These are phyloP conservation scores for Melanotus villosus DNA, from an alignment of 2,888 invertebrate species.

Conservation along the genomic window DNA sequence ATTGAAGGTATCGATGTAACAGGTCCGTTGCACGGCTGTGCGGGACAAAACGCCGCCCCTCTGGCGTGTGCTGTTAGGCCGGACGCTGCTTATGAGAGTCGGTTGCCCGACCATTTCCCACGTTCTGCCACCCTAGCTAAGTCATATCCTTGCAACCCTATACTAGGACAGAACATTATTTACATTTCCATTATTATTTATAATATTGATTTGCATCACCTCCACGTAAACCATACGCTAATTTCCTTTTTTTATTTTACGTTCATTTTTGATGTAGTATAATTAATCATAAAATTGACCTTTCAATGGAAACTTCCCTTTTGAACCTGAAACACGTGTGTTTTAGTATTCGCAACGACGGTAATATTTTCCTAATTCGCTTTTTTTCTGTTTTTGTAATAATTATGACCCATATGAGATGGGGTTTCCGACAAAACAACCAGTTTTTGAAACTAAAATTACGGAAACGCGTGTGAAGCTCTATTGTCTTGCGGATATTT, in stretches of 20 bases:
- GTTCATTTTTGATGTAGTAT: no score
- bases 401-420: not conserved
- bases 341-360: no score
- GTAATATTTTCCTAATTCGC: not conserved
- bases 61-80: constrained; percentile 47
- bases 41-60: constrained; percentile 40
- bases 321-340: not conserved
- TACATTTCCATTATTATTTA: constrained; percentile 56
- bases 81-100: constrained; percentile 64
- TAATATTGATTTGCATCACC: constrained; percentile 45
- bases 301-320: not conserved
- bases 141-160: constrained; percentile 64
- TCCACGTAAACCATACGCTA: constrained; percentile 22
- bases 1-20: constrained; percentile 43
- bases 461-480: constrained; percentile 37
- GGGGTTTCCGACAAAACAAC: constrained; percentile 41
- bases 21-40: constrained; percentile 40
- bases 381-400: no score
- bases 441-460: constrained; percentile 39
- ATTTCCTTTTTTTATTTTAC: constrained; percentile 4
- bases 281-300: not conserved
- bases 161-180: constrained; percentile 57
- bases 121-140: constrained; percentile 65
- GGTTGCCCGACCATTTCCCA: constrained; percentile 65
- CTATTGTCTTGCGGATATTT: constrained; percentile 36